phyloP scores from a whole-genome alignment of 2,797 vertebrate species.

The Parauchenoglanis punctatus region DNA sequence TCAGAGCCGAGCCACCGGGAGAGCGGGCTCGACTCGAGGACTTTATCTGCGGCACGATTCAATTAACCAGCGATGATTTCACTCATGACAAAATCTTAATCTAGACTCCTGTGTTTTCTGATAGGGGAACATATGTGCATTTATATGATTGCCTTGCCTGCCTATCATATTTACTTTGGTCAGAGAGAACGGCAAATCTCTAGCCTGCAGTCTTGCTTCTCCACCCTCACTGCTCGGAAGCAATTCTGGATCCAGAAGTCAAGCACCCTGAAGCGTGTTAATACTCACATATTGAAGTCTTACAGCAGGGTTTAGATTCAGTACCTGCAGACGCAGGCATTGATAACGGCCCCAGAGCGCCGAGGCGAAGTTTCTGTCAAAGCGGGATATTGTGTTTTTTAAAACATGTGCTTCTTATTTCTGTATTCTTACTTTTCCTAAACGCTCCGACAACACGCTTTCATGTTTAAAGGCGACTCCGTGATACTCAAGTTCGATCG shows the following conservation, averaged over 20 bases:
- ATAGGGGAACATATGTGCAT: conserved; percentile 73
- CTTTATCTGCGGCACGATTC: conserved; percentile 72
- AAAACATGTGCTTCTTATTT: neutral
- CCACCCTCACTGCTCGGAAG: conserved; percentile 69
- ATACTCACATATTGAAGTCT: conserved; percentile 80
- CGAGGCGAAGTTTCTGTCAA: conserved; percentile 73
- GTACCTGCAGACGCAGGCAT: conserved; percentile 68
- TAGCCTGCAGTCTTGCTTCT: conserved; percentile 63
- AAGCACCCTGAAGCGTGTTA: conserved; percentile 82
- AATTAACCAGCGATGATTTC: conserved; percentile 75
- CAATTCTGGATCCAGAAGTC: conserved; percentile 78
- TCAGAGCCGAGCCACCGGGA: conserved; percentile 63
- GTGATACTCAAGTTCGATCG: neutral
- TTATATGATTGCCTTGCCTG: conserved; percentile 76
- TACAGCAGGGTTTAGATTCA: conserved; percentile 79
- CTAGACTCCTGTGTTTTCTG: conserved; percentile 79
- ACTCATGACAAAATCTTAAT: conserved; percentile 77
- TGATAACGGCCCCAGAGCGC: conserved; percentile 75
- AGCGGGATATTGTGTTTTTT: conserved; percentile 35
- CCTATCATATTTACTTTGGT: conserved; percentile 79
- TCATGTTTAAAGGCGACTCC: neutral
- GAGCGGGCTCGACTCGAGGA: conserved; percentile 61
- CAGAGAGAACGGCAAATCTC: conserved; percentile 77
- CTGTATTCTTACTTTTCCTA: neutral
- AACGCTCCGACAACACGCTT: neutral